A percentile compares a stretch with the other conserved stretches of the same genome.
Conservation (phyloP, 2,113 vertebrate species). For the Mixornis gularis region DNA sequence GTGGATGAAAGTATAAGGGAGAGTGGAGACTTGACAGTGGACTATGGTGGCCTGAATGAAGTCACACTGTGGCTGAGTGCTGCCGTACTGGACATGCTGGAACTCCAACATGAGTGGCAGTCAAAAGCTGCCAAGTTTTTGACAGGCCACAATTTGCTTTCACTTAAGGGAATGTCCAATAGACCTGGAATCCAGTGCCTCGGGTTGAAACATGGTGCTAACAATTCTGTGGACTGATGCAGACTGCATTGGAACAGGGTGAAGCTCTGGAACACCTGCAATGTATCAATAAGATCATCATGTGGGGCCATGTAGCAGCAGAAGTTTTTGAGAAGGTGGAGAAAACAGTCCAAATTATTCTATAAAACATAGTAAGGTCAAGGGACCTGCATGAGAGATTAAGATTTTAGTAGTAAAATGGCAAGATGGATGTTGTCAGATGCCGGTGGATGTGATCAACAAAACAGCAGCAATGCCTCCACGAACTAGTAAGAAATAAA, state of each 20-base stretch:
- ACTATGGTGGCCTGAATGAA: neutral
- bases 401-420: neutral
- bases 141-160: neutral
- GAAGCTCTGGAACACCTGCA: neutral
- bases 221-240: neutral
- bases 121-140: neutral
- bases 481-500: neutral
- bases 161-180: neutral
- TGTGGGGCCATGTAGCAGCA: neutral
- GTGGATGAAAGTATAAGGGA: neutral
- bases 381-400: neutral
- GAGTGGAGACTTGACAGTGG: neutral
- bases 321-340: neutral
- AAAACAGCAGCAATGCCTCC: neutral
- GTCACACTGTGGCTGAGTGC: neutral
- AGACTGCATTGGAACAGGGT: neutral
- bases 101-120: fast-evolving
- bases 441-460: neutral
- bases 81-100: fast-evolving
- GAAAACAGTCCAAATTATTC: neutral
- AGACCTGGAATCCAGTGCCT: neutral
- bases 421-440: neutral
- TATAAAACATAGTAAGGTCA: neutral
- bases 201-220: neutral
- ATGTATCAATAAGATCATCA: neutral